Conservation (phyloP, 2,113 vertebrate species). For the Murina feae region DNA sequence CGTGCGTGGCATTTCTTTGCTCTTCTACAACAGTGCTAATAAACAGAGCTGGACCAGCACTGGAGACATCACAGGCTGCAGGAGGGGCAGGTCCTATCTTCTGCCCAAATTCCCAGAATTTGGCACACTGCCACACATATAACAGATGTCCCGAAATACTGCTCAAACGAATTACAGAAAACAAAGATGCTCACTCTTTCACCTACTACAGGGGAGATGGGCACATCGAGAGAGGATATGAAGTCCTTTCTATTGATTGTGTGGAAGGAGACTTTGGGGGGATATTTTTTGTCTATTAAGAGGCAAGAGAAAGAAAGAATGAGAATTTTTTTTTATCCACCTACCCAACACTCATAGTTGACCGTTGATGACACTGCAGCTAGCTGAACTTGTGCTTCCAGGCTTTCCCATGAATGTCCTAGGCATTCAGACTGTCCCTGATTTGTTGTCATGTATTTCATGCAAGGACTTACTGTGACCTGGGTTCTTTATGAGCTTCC, state of each 20-base stretch:
- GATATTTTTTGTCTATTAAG: neutral
- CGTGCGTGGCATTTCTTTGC: no score
- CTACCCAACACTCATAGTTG: neutral
- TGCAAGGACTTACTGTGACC: neutral
- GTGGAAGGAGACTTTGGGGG: no score
- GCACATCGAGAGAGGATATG: neutral
- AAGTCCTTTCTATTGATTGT: neutral
- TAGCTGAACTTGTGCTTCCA: neutral
- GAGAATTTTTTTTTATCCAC: neutral
- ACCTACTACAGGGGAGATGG: accelerated
- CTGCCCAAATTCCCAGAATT: neutral
- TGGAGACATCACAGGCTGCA: neutral
- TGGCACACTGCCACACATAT: neutral
- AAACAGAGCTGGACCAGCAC: neutral
- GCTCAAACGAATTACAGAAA: neutral
- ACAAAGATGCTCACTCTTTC: neutral
- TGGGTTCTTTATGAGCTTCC: neutral
- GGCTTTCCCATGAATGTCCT: neutral
- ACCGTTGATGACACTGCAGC: accelerated
- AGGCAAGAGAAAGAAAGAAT: neutral
- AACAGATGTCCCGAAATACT: neutral
- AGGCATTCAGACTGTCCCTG: neutral
- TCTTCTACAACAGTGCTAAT: no score
- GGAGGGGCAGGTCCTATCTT: accelerated
- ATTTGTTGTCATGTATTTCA: neutral